Base-by-base conservation (phyloP, 2,888 invertebrate species). In the Agrilus cyanescens region DNA sequence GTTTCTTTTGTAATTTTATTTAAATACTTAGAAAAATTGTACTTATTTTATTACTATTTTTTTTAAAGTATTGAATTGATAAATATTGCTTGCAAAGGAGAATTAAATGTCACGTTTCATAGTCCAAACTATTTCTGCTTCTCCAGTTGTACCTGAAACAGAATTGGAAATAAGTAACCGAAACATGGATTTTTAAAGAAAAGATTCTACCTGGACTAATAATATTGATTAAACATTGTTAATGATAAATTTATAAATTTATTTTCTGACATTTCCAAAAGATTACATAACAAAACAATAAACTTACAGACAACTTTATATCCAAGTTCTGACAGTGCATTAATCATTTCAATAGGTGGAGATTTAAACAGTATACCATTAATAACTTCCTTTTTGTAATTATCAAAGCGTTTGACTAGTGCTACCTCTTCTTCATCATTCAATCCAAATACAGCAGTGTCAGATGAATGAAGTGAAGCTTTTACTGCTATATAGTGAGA, bases 81-180 rank as follows among this genome's bases (percentile, higher is more conserved):
- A 25, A 25, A 10, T 25, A 32, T 35, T 43, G 35, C 45, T 47
- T 37, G 32, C 39, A 47, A 40, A 7, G 16, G 31, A 39, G 43
- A 40, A 38, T 74, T 76, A 85, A 56, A 80, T 62, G 65, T 86
- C 85, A 57, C 86, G 76, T 60, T 83, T 82, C 68, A 88, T 71
- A 36, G 87, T 88, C 87, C 87, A 88, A 53, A 83, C 78, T 55
- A 84, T 78, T 68, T 87, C 87, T 15, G 81, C 71, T 61, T 87
- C 87, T 12, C 87, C 87, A 49, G 85, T 83, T 62, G 80, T 82
- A 56, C 80, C 76, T 25, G 10, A 10, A 25, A 25, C 25, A 25
- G 10, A 25, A 10, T 25, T 2, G 25, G 10, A 25, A 25, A 25
- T 25, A 25, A 25, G 10, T 3, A 25, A 25, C 6, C 20, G n/a